Evolutionary conservation across 2,797 vertebrate genomes (phyloP).

Genomic region (Borostomias antarcticus): DNA sequence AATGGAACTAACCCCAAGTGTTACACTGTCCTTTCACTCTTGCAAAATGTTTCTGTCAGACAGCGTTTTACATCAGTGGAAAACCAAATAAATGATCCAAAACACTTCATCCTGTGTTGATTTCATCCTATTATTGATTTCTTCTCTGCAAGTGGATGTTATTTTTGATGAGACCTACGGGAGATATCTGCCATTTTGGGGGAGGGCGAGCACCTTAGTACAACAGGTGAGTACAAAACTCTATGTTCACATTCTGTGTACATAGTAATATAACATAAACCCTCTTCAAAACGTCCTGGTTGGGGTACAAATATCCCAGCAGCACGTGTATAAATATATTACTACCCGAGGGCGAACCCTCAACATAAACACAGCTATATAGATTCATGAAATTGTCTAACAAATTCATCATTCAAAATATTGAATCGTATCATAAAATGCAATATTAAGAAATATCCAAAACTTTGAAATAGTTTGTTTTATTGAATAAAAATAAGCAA

Average conservation of each 20-base stretch:
- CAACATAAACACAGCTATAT: background rate
- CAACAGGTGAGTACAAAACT: conserved; percentile 24
- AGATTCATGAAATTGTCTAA: no score
- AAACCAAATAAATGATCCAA: conserved; percentile 57
- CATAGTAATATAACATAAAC: background rate
- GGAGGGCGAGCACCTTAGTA: no score
- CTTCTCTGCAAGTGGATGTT: conserved; percentile 33
- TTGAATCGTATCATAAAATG: background rate
- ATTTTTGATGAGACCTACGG: background rate
- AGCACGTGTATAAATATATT: background rate
- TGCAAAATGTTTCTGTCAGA: conserved; percentile 35
- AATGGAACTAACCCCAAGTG: conserved; percentile 17
- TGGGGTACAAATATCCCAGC: background rate
- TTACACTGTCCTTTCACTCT: conserved; percentile 11
- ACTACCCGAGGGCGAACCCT: background rate
- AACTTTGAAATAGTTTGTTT: conserved; percentile 57
- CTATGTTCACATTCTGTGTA: background rate
- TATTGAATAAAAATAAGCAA: conserved; percentile 60
- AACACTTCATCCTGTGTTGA: conserved; percentile 21
- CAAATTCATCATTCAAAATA: conserved; percentile 5
- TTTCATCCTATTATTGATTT: no score
- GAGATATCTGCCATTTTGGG: background rate
- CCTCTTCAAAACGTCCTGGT: background rate
- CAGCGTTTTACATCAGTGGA: conserved; percentile 32
- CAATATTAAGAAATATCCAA: background rate